Conservation (phyloP, 2,888 invertebrate genomes). For the Anarsia innoxiella region DNA sequence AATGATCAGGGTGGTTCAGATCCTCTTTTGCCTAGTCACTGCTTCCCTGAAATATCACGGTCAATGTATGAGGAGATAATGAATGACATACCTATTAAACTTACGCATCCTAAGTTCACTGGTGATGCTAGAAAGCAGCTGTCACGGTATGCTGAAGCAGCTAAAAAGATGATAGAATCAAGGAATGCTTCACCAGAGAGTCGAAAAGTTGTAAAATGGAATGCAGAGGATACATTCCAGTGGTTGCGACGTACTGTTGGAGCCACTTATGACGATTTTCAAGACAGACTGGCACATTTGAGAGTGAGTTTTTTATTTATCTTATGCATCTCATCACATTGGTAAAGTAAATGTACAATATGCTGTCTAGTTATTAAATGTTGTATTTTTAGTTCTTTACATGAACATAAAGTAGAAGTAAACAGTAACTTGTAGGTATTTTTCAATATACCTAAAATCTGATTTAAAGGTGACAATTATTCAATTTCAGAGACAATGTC, state of each 20-base stretch:
- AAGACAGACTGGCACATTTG: constrained; percentile 90
- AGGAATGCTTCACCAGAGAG: constrained; percentile 94
- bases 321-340: not conserved
- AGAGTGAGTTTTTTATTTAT: constrained; percentile 62
- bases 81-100: constrained; percentile 97
- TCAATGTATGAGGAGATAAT: constrained; percentile 98
- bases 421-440: too few relatives aligned
- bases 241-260: constrained; percentile 95
- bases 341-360: not conserved
- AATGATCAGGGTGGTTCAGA: constrained; percentile 91
- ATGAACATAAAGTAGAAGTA: too few relatives aligned
- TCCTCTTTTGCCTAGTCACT: constrained; percentile 92
- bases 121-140: constrained; percentile 96
- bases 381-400: too few relatives aligned
- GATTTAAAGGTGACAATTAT: not conserved
- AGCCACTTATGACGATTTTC: constrained; percentile 95
- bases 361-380: too few relatives aligned
- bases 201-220: constrained; percentile 98
- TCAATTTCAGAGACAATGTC: constrained; percentile 85
- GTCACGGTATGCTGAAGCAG: constrained; percentile 95
- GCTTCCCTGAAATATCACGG: constrained; percentile 92
- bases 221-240: constrained; percentile 97
- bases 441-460: too few relatives aligned
- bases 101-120: constrained; percentile 95
- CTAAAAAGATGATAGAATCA: constrained; percentile 97